Percentiles rank a stretch among this genome's conserved stretches.
These are phyloP conservation scores for Allacma fusca DNA, from an alignment of 2,888 invertebrate genomes.

Conservation along the genomic window DNA sequence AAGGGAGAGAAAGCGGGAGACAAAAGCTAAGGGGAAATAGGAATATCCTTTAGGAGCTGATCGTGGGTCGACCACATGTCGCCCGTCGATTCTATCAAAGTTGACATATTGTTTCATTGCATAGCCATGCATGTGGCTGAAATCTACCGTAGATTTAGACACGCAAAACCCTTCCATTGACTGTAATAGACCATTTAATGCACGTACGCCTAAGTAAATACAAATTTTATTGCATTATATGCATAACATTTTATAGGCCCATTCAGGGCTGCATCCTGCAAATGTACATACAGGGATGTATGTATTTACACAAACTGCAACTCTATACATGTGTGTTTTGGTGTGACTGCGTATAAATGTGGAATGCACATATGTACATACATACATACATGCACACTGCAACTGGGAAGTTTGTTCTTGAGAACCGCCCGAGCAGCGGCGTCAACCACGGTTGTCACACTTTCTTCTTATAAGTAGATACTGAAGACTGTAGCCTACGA, in stretches of 20 bases:
- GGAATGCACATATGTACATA: too few relatives aligned
- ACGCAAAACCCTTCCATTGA: neutral
- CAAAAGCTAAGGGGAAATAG: slow-evolving; percentile 18
- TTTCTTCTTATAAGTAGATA: neutral
- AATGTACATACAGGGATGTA: too few relatives aligned
- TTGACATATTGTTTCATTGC: slow-evolving; percentile 43
- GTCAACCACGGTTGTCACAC: neutral
- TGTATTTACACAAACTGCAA: too few relatives aligned
- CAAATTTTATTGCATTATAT: slow-evolving; percentile 8
- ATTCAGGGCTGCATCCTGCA: too few relatives aligned
- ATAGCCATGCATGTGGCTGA: neutral
- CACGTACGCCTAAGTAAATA: slow-evolving; percentile 8
- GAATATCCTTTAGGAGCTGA: neutral
- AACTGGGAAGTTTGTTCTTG: too few relatives aligned
- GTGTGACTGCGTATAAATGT: too few relatives aligned
- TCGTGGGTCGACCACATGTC: slow-evolving; percentile 36
- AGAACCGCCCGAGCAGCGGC: too few relatives aligned
- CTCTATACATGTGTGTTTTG: too few relatives aligned
- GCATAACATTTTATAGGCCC: neutral
- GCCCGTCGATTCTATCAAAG: slow-evolving; percentile 42
- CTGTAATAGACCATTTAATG: neutral
- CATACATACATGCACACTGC: too few relatives aligned
- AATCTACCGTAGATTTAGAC: neutral
- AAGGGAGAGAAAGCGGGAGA: neutral
- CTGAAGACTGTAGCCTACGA: too few relatives aligned